A percentile compares a stretch with the other conserved stretches of the same genome.
Conservation (phyloP, 2,888 invertebrate genomes). For the Drosophila glabriapex region DNA sequence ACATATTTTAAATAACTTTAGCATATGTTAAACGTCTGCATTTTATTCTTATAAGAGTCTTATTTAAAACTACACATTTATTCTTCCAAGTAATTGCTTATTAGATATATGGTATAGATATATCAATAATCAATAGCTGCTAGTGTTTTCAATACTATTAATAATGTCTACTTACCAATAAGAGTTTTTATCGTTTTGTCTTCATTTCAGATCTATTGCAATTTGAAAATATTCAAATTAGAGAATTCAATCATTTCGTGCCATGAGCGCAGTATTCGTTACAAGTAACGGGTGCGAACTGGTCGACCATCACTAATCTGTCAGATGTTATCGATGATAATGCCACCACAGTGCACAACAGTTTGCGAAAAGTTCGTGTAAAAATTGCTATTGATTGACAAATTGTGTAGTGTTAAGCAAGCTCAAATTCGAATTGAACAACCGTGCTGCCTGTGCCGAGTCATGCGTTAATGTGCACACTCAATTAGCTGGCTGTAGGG, state of each 20-base stretch:
- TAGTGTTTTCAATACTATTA: neutral
- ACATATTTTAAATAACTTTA: conserved; percentile 2
- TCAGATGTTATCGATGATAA: conserved; percentile 52
- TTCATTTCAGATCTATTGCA: neutral
- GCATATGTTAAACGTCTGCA: neutral
- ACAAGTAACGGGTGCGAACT: conserved; percentile 18
- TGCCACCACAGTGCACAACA: conserved; percentile 75
- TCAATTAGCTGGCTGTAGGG: conserved; percentile 37
- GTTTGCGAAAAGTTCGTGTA: conserved; percentile 72
- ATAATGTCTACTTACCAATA: neutral
- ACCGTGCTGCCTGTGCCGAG: conserved; percentile 27
- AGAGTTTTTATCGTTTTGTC: neutral
- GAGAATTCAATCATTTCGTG: neutral
- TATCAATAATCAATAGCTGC: neutral
- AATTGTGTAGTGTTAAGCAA: conserved; percentile 35
- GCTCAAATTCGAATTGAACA: conserved; percentile 27
- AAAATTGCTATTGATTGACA: conserved; percentile 65
- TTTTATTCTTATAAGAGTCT: neutral
- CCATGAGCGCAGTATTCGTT: conserved; percentile 2
- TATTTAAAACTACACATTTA: too few relatives aligned
- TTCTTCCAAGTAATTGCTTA: neutral
- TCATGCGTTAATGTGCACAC: conserved; percentile 44
- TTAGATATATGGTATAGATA: neutral
- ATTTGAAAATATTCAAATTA: neutral
- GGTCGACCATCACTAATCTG: conserved; percentile 37